Conservation (phyloP, 2,113 vertebrate species). For the Rattus norvegicus region DNA sequence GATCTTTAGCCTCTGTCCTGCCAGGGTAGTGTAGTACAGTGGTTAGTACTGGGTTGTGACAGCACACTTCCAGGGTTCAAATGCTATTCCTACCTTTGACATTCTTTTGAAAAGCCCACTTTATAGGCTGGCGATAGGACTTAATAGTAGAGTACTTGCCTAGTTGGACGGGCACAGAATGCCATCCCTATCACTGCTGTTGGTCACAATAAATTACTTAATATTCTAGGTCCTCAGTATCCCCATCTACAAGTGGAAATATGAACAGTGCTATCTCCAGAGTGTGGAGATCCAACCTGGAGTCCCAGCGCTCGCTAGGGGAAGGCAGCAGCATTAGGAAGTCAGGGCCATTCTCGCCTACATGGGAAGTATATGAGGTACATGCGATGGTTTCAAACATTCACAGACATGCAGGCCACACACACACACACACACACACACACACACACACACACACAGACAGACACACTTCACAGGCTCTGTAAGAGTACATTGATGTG, state of each 20-base stretch:
- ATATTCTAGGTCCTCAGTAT: not conserved
- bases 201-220: not conserved
- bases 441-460: no score
- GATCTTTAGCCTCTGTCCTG: not conserved
- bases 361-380: not conserved
- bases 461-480: not conserved
- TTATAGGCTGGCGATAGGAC: not conserved
- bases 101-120: not conserved
- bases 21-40: not conserved
- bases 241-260: not conserved
- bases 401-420: accelerated
- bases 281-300: not conserved
- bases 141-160: not conserved
- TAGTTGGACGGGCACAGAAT: no score
- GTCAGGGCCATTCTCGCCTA: not conserved
- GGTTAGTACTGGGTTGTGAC: not conserved
- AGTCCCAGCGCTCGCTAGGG: no score
- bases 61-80: not conserved
- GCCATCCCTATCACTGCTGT: not conserved
- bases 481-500: not conserved
- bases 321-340: not conserved
- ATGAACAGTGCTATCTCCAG: not conserved
- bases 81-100: not conserved
- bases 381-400: not conserved
- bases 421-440: not conserved